Conservation (phyloP, 2,888 invertebrate genomes). For the Zeuzera pyrina region DNA sequence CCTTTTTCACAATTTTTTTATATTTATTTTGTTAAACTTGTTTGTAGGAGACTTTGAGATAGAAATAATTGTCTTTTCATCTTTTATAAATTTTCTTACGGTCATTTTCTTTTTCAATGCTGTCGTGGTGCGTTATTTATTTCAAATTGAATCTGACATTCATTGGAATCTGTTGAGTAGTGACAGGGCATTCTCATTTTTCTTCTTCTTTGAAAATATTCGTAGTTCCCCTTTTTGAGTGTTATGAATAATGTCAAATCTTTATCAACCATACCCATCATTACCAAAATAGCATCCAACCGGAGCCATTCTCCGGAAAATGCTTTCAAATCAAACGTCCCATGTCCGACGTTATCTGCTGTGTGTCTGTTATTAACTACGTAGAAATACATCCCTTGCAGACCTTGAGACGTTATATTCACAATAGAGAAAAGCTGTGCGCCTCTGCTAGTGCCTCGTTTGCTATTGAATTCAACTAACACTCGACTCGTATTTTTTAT, state of each 20-base stretch:
- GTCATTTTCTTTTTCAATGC: no score
- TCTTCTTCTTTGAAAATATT: no score
- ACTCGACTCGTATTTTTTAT: background rate
- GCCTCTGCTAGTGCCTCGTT: slow-evolving; percentile 6
- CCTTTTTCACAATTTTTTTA: no score
- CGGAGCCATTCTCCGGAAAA: background rate
- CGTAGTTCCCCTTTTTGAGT: background rate
- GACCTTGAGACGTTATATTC: slow-evolving; percentile 17
- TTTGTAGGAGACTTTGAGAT: no score
- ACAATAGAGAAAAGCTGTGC: slow-evolving; percentile 14
- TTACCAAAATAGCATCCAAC: slow-evolving; percentile 10
- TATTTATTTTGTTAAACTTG: no score
- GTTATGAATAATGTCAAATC: no score
- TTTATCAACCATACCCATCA: slow-evolving; percentile 4
- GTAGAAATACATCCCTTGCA: slow-evolving; percentile 1
- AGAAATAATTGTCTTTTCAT: no score
- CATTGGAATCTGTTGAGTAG: no score
- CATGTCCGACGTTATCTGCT: slow-evolving; percentile 18
- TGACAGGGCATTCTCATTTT: no score
- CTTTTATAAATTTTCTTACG: no score
- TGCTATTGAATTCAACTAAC: background rate
- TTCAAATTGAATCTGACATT: no score
- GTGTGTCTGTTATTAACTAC: slow-evolving; percentile 10
- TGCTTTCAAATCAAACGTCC: slow-evolving; percentile 10
- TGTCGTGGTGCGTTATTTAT: no score